phyloP scores from a whole-genome alignment of 1,140 invertebrate species.

The Nephila pilipes region DNA sequence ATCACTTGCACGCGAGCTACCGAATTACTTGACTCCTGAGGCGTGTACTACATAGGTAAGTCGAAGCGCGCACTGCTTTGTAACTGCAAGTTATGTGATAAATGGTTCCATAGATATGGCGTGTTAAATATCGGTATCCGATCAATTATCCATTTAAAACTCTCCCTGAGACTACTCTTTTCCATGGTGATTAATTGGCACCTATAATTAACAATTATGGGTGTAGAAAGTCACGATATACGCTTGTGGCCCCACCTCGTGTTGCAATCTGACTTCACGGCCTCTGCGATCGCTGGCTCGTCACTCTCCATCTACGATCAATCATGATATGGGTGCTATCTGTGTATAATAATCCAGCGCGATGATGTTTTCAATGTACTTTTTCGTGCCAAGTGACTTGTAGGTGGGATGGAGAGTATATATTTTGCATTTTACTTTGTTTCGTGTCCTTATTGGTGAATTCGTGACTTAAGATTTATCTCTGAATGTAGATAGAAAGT shows the following conservation, averaged over 20 bases:
- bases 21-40: background rate
- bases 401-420: background rate
- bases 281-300: background rate
- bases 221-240: constrained; percentile 34
- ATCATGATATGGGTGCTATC: background rate
- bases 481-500: background rate
- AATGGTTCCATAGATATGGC: background rate
- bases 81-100: background rate
- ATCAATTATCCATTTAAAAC: constrained; percentile 51
- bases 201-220: constrained; percentile 55
- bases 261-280: background rate
- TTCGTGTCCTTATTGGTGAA: background rate
- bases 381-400: background rate
- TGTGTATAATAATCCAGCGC: background rate
- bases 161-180: background rate
- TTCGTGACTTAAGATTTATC: background rate
- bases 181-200: constrained; percentile 24
- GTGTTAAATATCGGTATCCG: constrained; percentile 34
- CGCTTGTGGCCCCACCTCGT: background rate
- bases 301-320: background rate
- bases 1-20: background rate
- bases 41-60: background rate
- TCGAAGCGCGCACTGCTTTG: background rate
- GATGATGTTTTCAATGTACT: background rate
- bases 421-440: background rate